Conservation (phyloP, 2,113 vertebrate genomes). For the Furnarius figulus region DNA sequence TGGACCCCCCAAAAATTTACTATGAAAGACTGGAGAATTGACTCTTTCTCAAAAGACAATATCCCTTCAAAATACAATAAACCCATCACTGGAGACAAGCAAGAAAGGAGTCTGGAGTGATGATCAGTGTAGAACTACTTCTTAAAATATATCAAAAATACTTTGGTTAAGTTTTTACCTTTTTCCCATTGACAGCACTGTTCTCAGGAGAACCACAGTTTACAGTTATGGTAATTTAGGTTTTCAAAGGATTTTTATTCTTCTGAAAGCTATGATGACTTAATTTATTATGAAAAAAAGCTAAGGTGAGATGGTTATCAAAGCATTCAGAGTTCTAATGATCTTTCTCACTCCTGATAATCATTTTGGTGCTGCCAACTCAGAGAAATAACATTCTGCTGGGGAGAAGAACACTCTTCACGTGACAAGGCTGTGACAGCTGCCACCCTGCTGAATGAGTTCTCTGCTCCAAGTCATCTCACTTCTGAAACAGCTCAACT, state of each 20-base stretch:
- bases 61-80: neutral
- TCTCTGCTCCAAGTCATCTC: neutral
- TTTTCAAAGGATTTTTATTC: neutral
- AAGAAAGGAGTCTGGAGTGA: neutral
- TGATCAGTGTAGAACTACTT: neutral
- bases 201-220: neutral
- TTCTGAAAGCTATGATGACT: neutral
- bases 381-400: constrained; percentile 9
- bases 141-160: neutral
- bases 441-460: constrained; percentile 25
- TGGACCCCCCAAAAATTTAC: neutral
- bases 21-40: neutral
- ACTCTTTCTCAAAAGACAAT: neutral
- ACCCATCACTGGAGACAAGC: neutral
- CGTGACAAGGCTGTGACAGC: neutral
- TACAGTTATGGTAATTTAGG: neutral
- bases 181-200: neutral
- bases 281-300: neutral
- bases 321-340: constrained; percentile 5
- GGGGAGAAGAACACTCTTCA: constrained; percentile 5
- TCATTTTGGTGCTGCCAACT: constrained; percentile 46
- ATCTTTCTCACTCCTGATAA: constrained; percentile 18
- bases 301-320: constrained; percentile 1
- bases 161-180: neutral
- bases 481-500: neutral